Base-by-base conservation (phyloP, 1,140 invertebrate genomes). In the Melipona quadrifasciata region DNA sequence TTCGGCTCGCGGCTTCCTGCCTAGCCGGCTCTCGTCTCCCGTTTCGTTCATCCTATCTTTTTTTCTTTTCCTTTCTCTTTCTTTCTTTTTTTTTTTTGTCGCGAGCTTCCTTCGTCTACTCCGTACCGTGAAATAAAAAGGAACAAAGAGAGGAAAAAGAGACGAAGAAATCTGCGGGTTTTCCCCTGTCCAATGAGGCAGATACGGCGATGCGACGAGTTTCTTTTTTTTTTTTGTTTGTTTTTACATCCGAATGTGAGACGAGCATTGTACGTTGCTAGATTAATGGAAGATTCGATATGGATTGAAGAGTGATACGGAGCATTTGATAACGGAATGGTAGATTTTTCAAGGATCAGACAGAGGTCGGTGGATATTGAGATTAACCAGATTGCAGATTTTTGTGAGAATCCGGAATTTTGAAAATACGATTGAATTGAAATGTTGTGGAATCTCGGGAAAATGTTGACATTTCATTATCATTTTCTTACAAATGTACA, bases 1-100 rank as follows among this genome's bases (percentile, higher is more conserved):
- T 89, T 89, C 82, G 72, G 21, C 19, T 71, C 64, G 55, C 65
- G 81, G 68, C 64, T 84, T 81, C 64, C 80, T 79, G 34, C 64
- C 58, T 39, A 21, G 31, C 24, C 57, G 6, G 55, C 67, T 72
- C 82, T 88, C 68, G 82, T 88, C 80, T 61, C 73, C 39, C 58
- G 14, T 47, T 14, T 17, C 53, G 57, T 16, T 65, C 65, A 77
- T 68, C 31, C 61, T 27, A 27, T 34, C 70, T 83, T 8, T 39
- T 47, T 47, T 47, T 47, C 6, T 78, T 47, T 39, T 47, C 8
- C 8, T 47, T 8, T 47, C 6, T 47, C 0, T 6, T 10, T 39
- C 39, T 39, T 3, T 47, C 6, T 47, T 8, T 47, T 47, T 8
- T 39, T 6, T 39, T 67, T 83, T 78, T 78, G 55, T 79, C 82